These are phyloP conservation scores for Unio delphinus DNA, from an alignment of 2,888 invertebrate genomes.

Conservation along the genomic window DNA sequence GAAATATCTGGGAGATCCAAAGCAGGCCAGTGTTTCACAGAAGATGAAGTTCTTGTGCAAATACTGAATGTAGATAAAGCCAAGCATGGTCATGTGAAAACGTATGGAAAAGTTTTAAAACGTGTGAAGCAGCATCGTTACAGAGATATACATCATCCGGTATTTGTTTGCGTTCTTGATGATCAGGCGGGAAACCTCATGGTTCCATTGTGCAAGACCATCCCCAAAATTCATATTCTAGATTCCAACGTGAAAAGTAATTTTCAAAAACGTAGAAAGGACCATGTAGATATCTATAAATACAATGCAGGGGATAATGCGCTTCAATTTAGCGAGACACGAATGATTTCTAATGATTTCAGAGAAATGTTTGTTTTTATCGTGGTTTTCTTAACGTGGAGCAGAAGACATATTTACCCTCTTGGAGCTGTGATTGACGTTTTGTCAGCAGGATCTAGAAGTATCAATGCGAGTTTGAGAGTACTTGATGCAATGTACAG, in stretches of 20 bases:
- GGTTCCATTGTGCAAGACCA: slow-evolving; percentile 34
- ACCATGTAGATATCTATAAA: slow-evolving; percentile 27
- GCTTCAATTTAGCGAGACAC: slow-evolving; percentile 2
- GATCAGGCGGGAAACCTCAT: slow-evolving; percentile 34
- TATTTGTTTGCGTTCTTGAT: slow-evolving; percentile 43
- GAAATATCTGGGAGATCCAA: slow-evolving; percentile 42
- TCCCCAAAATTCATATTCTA: slow-evolving; percentile 31
- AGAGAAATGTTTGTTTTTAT: slow-evolving; percentile 13
- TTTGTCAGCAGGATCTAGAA: slow-evolving; percentile 5
- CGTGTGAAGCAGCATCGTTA: slow-evolving; percentile 10
- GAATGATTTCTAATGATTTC: slow-evolving; percentile 9
- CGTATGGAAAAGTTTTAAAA: slow-evolving; percentile 16
- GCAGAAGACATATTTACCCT: slow-evolving; percentile 14
- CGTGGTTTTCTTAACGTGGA: slow-evolving; percentile 22
- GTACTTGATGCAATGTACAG: slow-evolving; percentile 19
- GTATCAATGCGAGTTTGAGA: slow-evolving; percentile 8
- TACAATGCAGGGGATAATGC: slow-evolving; percentile 6
- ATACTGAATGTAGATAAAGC: slow-evolving; percentile 19
- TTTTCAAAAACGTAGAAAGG: slow-evolving; percentile 2
- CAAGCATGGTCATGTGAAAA: slow-evolving; percentile 6
- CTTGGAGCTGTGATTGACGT: slow-evolving; percentile 17
- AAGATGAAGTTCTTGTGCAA: slow-evolving; percentile 45
- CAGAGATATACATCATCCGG: slow-evolving; percentile 29
- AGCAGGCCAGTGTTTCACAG: slow-evolving; percentile 38
- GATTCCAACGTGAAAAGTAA: slow-evolving; percentile 4